These are phyloP conservation scores for Pachyrhynchus sulphureomaculatus DNA, from an alignment of 1,140 invertebrate species.

Conservation along the genomic window DNA sequence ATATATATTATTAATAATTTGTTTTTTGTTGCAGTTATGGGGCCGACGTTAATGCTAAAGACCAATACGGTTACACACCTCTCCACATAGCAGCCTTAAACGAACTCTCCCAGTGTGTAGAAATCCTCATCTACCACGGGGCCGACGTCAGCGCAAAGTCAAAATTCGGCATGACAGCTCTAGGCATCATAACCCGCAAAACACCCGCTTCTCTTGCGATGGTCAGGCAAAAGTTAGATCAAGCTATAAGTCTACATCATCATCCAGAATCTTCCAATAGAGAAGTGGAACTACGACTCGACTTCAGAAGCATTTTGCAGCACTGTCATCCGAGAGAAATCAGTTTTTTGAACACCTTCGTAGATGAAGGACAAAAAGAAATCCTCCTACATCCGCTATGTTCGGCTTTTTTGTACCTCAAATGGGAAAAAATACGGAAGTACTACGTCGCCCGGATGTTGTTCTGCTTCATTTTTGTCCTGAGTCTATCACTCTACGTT, in stretches of 20 bases:
- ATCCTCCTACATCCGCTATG: conserved; percentile 80
- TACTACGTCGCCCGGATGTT: conserved; percentile 79
- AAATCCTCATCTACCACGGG: conserved; percentile 78
- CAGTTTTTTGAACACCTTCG: conserved; percentile 77
- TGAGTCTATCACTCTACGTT: conserved; percentile 76
- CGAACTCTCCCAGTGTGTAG: conserved; percentile 79
- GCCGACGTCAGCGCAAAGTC: conserved; percentile 82
- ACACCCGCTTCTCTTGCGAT: conserved; percentile 78
- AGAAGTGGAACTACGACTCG: conserved; percentile 78
- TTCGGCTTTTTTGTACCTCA: conserved; percentile 79
- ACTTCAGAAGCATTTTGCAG: conserved; percentile 76
- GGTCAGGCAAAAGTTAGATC: conserved; percentile 74
- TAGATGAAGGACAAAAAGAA: conserved; percentile 81
- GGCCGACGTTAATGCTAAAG: conserved; percentile 80
- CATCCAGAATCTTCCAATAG: conserved; percentile 72
- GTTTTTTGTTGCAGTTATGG: conserved; percentile 59
- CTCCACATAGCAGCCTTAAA: conserved; percentile 84
- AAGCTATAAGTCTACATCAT: conserved; percentile 75
- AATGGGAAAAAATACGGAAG: conserved; percentile 87
- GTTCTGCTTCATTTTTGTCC: conserved; percentile 76
- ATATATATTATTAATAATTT: too few relatives aligned
- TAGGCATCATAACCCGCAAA: conserved; percentile 79
- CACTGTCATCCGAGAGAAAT: conserved; percentile 78
- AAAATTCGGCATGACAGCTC: conserved; percentile 77
- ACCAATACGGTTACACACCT: conserved; percentile 87